A percentile compares a stretch with the other conserved stretches of the same genome.
These are phyloP conservation scores for Mythimna ferrago DNA, from an alignment of 2,888 invertebrate genomes.

Conservation along the genomic window DNA sequence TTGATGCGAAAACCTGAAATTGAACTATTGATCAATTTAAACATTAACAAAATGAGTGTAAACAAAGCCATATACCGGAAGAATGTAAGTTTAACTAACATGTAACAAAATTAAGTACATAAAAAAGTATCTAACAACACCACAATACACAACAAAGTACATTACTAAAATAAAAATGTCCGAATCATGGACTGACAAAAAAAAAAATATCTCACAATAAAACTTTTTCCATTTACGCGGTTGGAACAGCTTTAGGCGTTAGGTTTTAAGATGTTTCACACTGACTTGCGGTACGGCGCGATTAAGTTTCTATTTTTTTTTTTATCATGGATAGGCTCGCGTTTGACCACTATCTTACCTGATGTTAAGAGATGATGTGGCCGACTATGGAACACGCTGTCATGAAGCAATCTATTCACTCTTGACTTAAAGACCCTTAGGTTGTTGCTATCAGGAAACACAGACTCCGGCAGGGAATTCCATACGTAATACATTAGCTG, in stretches of 20 bases:
- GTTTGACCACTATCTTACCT: no score
- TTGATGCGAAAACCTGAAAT: neutral
- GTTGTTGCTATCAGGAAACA: no score
- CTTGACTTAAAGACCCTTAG: no score
- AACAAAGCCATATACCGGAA: neutral
- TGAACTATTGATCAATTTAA: neutral
- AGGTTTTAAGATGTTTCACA: slow-evolving; percentile 56
- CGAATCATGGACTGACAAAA: slow-evolving; percentile 85
- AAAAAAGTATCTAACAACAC: slow-evolving; percentile 4
- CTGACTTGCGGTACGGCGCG: neutral
- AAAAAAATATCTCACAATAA: slow-evolving; percentile 84
- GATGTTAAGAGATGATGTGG: no score
- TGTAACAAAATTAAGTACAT: neutral
- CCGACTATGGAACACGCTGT: no score
- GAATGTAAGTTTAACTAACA: neutral
- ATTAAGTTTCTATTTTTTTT: neutral
- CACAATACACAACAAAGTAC: slow-evolving; percentile 62
- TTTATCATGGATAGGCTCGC: no score
- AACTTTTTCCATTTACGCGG: slow-evolving; percentile 88
- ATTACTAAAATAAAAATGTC: slow-evolving; percentile 78
- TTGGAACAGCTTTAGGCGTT: slow-evolving; percentile 78
- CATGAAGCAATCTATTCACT: no score
- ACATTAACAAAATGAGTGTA: neutral
- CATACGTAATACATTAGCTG: no score
- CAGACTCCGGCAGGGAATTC: no score